These are phyloP conservation scores for Diarsia rubi DNA, from an alignment of 2,888 invertebrate species.

Conservation along the genomic window DNA sequence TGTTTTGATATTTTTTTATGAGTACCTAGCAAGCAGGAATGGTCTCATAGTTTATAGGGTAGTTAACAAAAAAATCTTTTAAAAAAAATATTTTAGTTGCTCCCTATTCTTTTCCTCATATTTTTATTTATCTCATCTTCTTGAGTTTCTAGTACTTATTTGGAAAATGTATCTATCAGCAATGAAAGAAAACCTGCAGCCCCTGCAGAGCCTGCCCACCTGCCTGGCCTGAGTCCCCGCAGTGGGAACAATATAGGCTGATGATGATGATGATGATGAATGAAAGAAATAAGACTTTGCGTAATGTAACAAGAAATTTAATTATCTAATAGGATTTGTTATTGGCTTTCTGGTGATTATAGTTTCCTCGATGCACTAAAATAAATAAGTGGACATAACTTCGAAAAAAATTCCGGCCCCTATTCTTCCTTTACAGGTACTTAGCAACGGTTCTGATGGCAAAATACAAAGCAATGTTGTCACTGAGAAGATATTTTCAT, in stretches of 20 bases:
- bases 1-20: background rate
- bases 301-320: background rate
- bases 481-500: conserved; percentile 39
- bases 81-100: no score
- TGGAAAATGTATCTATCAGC: background rate
- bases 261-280: no score
- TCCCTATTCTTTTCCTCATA: background rate
- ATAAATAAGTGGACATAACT: background rate
- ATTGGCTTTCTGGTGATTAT: no score
- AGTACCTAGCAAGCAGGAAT: background rate
- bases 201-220: no score
- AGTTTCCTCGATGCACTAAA: no score
- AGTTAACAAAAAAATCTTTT: no score
- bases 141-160: background rate
- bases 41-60: no score
- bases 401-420: no score
- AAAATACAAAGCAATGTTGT: conserved; percentile 31
- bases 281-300: background rate
- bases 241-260: no score
- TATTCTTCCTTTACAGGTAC: background rate
- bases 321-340: background rate
- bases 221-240: no score
- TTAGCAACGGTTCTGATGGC: background rate
- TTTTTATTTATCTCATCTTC: background rate
- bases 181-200: no score